Base-by-base conservation (phyloP, 2,888 invertebrate species). In the Cosmia pyralina region DNA sequence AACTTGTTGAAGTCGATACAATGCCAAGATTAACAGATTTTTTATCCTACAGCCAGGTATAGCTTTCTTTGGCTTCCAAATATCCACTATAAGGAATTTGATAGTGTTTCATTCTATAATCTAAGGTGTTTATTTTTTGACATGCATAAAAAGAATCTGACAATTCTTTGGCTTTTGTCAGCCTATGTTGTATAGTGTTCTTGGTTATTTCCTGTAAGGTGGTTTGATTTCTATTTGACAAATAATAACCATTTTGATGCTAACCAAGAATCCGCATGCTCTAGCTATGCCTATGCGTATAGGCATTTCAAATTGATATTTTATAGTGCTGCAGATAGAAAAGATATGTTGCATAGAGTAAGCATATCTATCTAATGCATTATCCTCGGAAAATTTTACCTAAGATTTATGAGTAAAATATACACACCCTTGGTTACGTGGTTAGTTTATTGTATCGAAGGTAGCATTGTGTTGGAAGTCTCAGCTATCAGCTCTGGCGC, bases 381-480 rank as follows among this genome's bases (percentile, higher is more conserved):
- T 28, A 28, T 28, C 28, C 28, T 28, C 28, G 28, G 28, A 28
- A 28, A 28, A 28, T 28, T 28, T 28, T 28, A 28, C 28, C 28
- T 28, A 28, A 28, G 28, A 2, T 28, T 28, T 28, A 28, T 28
- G 28, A 28, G 28, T 28, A 28, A n/a, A n/a, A n/a, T n/a, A n/a
- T n/a, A n/a, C n/a, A n/a, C n/a, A n/a, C 83, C 78, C 68, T 77
- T 67, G 85, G 90, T 91, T 92, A 91, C 92, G 91, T 89, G 89
- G 88, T 87, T 88, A 88, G 88, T 90, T 90, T 89, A 92, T 90
- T 91, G 90, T 88, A 88, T 89, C 87, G 85, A 89, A 87, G 86
- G 77, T 76, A 80, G 72, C 69, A 87, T 88, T 89, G 87, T 84
- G 81, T 88, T 80, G 80, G 72, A 83, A 77, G 80, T 81, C 77